A percentile compares a stretch with the other conserved stretches of the same genome.
These are phyloP conservation scores for Micrasema minimum DNA, from an alignment of 1,140 invertebrate species.

Conservation along the genomic window DNA sequence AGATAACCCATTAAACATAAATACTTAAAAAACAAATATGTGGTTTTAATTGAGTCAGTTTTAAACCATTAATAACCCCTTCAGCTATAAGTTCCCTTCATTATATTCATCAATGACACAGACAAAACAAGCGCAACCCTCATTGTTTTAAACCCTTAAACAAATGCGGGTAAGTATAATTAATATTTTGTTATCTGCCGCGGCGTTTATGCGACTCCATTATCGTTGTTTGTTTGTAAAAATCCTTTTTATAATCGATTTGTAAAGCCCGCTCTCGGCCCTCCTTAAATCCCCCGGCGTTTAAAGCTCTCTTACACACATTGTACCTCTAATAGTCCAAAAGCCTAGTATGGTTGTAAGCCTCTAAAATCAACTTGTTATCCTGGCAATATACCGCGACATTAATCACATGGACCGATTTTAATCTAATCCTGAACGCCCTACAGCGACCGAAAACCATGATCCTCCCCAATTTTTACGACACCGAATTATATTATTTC, in stretches of 20 bases:
- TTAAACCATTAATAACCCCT: too few relatives aligned
- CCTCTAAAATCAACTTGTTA: constrained; percentile 37
- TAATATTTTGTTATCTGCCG: constrained; percentile 1
- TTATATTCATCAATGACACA: not conserved
- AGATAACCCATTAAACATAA: too few relatives aligned
- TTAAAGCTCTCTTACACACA: not conserved
- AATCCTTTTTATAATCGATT: constrained; percentile 27
- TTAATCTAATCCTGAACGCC: constrained; percentile 32
- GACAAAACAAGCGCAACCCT: not conserved
- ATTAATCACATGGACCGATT: constrained; percentile 40
- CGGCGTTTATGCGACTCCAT: constrained; percentile 23
- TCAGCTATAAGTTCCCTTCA: too few relatives aligned
- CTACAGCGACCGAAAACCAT: constrained; percentile 5
- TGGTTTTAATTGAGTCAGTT: not conserved
- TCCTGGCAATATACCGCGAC: constrained; percentile 27
- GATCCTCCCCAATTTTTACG: constrained; percentile 8
- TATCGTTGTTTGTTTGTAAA: constrained; percentile 29
- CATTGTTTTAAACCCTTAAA: constrained; percentile 15
- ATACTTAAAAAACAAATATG: not conserved
- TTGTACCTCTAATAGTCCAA: not conserved
- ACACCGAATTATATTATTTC: too few relatives aligned
- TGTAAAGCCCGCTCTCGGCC: constrained; percentile 16
- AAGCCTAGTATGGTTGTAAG: constrained; percentile 14
- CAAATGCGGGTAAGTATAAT: constrained; percentile 14
- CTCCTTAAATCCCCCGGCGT: not conserved